These are phyloP conservation scores for Siniperca knerii DNA, from an alignment of 2,113 vertebrate genomes.

Conservation along the genomic window DNA sequence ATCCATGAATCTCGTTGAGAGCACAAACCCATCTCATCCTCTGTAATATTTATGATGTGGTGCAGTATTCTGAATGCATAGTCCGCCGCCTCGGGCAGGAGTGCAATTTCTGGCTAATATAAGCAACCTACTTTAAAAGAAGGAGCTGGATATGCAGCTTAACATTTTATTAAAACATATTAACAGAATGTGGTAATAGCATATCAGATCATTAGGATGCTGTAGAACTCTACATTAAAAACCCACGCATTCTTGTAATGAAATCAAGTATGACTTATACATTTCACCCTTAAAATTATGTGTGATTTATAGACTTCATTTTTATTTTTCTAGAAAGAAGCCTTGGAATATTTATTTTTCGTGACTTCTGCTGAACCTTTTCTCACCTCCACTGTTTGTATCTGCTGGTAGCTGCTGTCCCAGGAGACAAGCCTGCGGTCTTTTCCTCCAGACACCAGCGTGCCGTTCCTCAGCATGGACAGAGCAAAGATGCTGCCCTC, in stretches of 20 bases:
- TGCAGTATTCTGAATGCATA: conserved; percentile 35
- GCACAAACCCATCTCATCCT: conserved; percentile 18
- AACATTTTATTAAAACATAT: conserved; percentile 37
- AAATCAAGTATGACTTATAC: background rate
- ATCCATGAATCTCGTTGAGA: conserved; percentile 40
- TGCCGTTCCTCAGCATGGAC: conserved; percentile 95
- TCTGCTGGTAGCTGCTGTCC: conserved; percentile 94
- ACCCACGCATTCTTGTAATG: background rate
- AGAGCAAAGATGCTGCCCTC: conserved; percentile 97
- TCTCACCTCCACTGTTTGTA: conserved; percentile 92
- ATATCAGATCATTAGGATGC: conserved; percentile 13
- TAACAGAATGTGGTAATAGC: background rate
- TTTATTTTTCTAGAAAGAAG: background rate
- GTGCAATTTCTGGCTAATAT: conserved; percentile 32
- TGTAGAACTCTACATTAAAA: background rate
- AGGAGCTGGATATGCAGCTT: conserved; percentile 15
- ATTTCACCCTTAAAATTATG: background rate
- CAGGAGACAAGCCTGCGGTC: conserved; percentile 95
- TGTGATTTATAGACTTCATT: background rate
- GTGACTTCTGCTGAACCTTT: background rate
- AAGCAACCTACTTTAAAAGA: conserved; percentile 37
- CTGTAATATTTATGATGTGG: conserved; percentile 62
- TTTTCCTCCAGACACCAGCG: conserved; percentile 95
- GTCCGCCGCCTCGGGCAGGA: conserved; percentile 22
- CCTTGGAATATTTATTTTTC: background rate